Base-by-base conservation (phyloP, 2,797 vertebrate species). In the Notolepis coatsorum region DNA sequence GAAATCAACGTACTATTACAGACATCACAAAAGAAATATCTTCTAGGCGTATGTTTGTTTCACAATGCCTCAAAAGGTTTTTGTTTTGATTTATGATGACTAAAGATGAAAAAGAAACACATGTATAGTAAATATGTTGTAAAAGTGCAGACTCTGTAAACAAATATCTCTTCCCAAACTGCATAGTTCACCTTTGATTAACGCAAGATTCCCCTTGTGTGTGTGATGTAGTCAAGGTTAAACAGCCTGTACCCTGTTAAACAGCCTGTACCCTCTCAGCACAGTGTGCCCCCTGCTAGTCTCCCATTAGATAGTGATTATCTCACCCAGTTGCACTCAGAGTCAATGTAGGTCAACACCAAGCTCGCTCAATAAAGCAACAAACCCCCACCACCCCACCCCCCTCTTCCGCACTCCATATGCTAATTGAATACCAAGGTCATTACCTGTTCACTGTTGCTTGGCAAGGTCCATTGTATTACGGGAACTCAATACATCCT, bases 341-440 rank as follows among this genome's bases (percentile, higher is more conserved):
- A 77, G 88, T 87, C 63, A 86, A 80, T 83, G 78, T 61, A 72
- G 72, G 79, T 77, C 77, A 69, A 79, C 79, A 79, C 74, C 50
- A 37, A 0, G 17, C 47, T 31, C 68, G 61, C 63, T 52, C 1
- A 31, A n/a, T n/a, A n/a, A n/a, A n/a, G n/a, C n/a, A n/a, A n/a
- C n/a, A n/a, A n/a, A n/a, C n/a, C n/a, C n/a, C n/a, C n/a, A n/a
- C n/a, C n/a, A n/a, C n/a, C n/a, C n/a, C n/a, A n/a, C n/a, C n/a
- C n/a, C 55, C 54, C 62, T 5, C 67, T 7, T 30, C 20, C 51
- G 27, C 60, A 31, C 52, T 59, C 64, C 52, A 60, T 42, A 20
- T 48, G 38, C 52, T 46, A 61, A 23, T 30, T 60, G 20, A 50
- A 50, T 4, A n/a, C 45, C 47, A 68, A 62, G 54, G 51, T 77